Evolutionary conservation across 2,888 invertebrate genomes (phyloP).

Genomic region (Tryphoninae sp.): DNA sequence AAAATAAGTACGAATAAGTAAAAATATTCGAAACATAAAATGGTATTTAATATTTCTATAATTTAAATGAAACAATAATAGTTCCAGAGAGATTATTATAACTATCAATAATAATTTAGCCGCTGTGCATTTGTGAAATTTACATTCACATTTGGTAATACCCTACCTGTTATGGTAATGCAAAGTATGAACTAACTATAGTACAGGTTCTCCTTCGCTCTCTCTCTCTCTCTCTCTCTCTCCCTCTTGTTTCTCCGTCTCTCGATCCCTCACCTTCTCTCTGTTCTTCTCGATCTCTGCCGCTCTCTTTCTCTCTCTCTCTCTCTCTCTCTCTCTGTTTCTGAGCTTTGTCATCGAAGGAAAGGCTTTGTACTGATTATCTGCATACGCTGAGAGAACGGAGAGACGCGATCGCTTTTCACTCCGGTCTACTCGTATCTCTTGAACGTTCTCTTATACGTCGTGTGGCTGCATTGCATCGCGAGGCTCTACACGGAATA

Average conservation of each 20-base stretch:
- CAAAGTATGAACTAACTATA: conserved; percentile 62
- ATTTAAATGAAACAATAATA: no score
- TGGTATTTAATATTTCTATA: no score
- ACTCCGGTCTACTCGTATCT: conserved; percentile 60
- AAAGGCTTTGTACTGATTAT: conserved; percentile 79
- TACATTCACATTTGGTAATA: conserved; percentile 45
- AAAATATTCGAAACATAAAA: no score
- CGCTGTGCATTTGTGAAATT: conserved; percentile 31
- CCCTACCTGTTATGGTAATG: conserved; percentile 72
- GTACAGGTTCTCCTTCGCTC: conserved; percentile 53
- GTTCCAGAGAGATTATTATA: no score
- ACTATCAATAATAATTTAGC: neutral
- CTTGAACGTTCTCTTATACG: conserved; percentile 48
- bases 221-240: conserved; percentile 16
- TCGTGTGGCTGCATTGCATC: conserved; percentile 15
- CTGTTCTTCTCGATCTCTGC: neutral
- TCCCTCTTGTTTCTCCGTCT: no score
- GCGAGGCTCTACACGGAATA: conserved; percentile 67
- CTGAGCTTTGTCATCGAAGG: conserved; percentile 74
- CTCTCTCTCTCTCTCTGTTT: conserved; percentile 5
- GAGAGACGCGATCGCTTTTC: conserved; percentile 68
- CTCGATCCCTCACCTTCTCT: neutral
- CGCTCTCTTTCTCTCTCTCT: conserved; percentile 53
- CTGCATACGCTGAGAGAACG: conserved; percentile 73
- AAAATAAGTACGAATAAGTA: no score